Base-by-base conservation (phyloP, 64 coral and sea anemone species). In the Cladopsammia gracilis region DNA sequence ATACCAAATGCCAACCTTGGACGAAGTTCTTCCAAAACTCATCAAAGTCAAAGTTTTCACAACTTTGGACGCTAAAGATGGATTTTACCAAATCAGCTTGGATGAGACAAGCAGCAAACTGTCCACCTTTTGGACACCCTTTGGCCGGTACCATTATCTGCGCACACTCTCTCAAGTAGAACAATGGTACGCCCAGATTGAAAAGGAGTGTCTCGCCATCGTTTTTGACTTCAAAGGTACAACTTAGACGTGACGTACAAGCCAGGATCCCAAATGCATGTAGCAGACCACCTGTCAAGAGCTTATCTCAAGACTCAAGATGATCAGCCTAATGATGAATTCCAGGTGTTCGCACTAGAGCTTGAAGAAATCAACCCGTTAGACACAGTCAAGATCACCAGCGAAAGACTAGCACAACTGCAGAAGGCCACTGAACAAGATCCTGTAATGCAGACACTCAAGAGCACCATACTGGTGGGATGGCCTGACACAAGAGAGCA, bases 231-330 rank as follows among this genome's bases (percentile, higher is more conserved):
- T 42, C 75, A 91, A 52, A 81, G 47, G 47, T 91, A 71, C 64
- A 69, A 91, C 62, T 47, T 82, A 43, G 49, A 91, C 22, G 59
- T 82, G 19, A 51, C 23, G 24, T 82, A 91, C 51, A 91, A 91
- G 25, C 71, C 75, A 52, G 89, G 76, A 57, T 56, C 66, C 20
- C 76, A 82, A 22, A 91, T 82, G 89, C 82, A 92, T 62, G 72
- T 96, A 14, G 82, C 87, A 49, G 83, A 92, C 72, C 88, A 91
- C 62, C 94, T 82, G 48, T 96, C 83, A 75, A 58, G 88, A 83
- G 89, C 83, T n/a, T 85, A 67, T 46, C 77, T 91, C 15, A 18
- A 48, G 54, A 42, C 78, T 34, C 44, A 26, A 68, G 45, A 44
- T 11, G 59, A 86, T 42, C 59, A 19, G 42, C 19, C 76, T 0